Base-by-base conservation (phyloP, 2,113 vertebrate genomes). In the Sturnira hondurensis region DNA sequence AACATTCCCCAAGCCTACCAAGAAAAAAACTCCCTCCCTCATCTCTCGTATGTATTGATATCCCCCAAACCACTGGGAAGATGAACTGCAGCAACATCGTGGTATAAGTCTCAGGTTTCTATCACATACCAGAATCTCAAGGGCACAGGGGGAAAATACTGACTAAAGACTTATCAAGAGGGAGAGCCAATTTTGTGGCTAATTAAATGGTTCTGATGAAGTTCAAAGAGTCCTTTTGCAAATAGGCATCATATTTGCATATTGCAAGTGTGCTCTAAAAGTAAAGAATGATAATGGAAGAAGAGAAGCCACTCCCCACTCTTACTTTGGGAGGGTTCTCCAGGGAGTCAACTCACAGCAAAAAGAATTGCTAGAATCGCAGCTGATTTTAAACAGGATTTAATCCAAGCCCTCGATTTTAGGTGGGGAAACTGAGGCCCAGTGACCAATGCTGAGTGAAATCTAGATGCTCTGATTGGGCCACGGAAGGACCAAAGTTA, bases 91-190 rank as follows among this genome's bases (percentile, higher is more conserved):
- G 36, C 47, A 73, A 78, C n/a, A 12, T 1, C 41, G 9, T 65
- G 38, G 58, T 52, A 8, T 36, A 86, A 77, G 28, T 56, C 65
- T 91, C 78, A 70, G 50, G 7, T 83, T 95, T 54, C 36, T 45
- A 61, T 88, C 68, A 47, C 86, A 86, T 93, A 91, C 7, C 33
- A 80, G n/a, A 94, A 86, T 77, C 82, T 58, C 41, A 97, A 33
- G 22, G 16, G 73, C 2, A 71, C 24, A 89, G n/a, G 41, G 4
- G 22, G 22, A 63, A 89, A 89, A 85, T 77, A 71, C 87, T 91
- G 73, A 77, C 77, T 86, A 45, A 54, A 84, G 36, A 93, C 31
- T 22, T 80, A 87, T 36, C 92, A 65, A 67, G 52, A 82, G 36
- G 50, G 43, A 92, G 17, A 84, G 56, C 16, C 71, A 86, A 45